phyloP scores from a whole-genome alignment of 2,113 vertebrate species.

The Oncorhynchus gorbuscha region DNA sequence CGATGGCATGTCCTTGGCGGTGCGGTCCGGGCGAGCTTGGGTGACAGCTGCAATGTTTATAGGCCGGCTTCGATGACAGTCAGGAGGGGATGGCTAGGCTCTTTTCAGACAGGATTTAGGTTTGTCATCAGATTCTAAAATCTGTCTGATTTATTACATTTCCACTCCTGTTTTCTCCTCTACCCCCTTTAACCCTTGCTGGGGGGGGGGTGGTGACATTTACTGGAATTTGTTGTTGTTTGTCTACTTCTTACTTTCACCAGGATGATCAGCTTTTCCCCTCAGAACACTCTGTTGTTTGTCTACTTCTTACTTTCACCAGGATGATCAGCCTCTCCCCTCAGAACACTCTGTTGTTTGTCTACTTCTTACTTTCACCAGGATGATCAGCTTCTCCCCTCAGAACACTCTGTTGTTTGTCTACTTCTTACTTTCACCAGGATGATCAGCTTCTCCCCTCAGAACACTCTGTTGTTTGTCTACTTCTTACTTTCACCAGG shows the following conservation, averaged over 20 bases:
- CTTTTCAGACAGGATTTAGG: constrained; percentile 82
- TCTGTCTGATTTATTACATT: constrained; percentile 84
- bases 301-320: constrained; percentile 61
- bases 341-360: no score
- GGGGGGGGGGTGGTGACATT: constrained; percentile 67
- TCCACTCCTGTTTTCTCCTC: constrained; percentile 67
- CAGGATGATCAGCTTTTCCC: constrained; percentile 53
- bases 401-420: no score
- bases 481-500: constrained; percentile 64
- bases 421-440: constrained; percentile 62
- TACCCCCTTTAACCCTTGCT: constrained; percentile 61
- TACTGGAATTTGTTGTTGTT: constrained; percentile 62
- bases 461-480: no score
- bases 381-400: constrained; percentile 45
- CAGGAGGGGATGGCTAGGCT: constrained; percentile 73
- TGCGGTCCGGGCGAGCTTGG: constrained; percentile 70
- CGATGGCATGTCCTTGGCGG: constrained; percentile 82
- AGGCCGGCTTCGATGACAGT: constrained; percentile 84
- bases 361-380: constrained; percentile 62
- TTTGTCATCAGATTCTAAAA: constrained; percentile 92
- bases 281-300: no score
- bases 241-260: constrained; percentile 69
- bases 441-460: constrained; percentile 43
- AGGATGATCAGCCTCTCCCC: constrained; percentile 45
- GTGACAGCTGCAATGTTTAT: constrained; percentile 94